Conservation (phyloP, 2,113 vertebrate species). For the Dasyornis broadbenti region DNA sequence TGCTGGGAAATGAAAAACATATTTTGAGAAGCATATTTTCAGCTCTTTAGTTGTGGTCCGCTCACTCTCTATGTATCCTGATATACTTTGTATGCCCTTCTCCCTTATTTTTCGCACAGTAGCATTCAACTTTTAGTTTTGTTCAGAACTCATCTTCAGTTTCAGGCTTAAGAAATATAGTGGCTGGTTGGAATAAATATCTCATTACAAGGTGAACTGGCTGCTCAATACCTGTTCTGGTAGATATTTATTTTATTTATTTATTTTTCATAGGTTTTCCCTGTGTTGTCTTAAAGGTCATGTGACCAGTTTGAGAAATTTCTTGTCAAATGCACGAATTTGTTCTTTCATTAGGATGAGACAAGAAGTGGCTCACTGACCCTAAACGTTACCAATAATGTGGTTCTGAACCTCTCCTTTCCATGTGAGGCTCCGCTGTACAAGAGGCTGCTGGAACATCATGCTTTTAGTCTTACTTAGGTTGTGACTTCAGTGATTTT, state of each 20-base stretch:
- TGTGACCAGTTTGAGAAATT: not conserved
- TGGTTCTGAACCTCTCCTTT: not conserved
- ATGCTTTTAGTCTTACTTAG: not conserved
- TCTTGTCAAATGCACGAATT: not conserved
- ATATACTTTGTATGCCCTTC: not conserved
- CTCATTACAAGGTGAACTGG: not conserved
- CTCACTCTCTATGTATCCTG: not conserved
- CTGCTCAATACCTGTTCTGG: not conserved
- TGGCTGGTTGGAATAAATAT: not conserved
- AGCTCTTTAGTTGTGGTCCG: not conserved
- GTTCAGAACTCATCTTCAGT: not conserved
- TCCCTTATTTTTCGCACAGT: not conserved
- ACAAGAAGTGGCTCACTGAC: not conserved
- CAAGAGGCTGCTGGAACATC: not conserved
- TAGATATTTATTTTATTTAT: not conserved
- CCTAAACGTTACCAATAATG: not conserved
- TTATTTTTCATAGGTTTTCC: not conserved
- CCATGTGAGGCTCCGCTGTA: not conserved
- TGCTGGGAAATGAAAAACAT: not conserved
- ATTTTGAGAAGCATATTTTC: not conserved
- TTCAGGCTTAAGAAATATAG: not conserved
- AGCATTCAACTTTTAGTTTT: not conserved
- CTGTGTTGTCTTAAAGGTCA: not conserved
- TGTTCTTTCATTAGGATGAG: not conserved
- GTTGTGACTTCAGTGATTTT: not conserved